These are phyloP conservation scores for Apostichopus japonicus DNA, from an alignment of 35 echinoderm and acorn worm genomes.

Conservation along the genomic window DNA sequence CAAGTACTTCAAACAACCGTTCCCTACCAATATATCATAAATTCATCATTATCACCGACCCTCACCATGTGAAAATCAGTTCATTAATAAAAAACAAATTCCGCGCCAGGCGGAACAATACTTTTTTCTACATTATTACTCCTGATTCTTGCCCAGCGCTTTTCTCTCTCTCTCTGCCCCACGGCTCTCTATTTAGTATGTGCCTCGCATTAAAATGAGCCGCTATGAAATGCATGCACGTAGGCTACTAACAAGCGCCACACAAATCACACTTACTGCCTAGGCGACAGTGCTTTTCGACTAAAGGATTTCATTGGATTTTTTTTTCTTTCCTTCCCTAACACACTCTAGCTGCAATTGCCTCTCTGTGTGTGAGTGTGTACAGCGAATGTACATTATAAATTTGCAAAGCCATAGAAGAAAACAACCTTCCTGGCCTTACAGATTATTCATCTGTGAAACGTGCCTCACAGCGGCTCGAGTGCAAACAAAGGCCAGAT, in stretches of 20 bases:
- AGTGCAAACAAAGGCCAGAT: conserved; percentile 98
- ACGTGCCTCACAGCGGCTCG: conserved; percentile 84
- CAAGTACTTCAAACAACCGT: conserved; percentile 17
- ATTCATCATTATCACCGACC: conserved; percentile 45
- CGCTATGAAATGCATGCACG: conserved; percentile 43
- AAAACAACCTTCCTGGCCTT: conserved; percentile 70
- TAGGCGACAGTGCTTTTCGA: conserved; percentile 20
- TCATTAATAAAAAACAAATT: conserved; percentile 73
- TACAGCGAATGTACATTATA: conserved; percentile 35
- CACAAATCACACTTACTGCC: conserved; percentile 51
- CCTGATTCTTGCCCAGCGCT: conserved; percentile 36
- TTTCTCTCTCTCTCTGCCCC: conserved; percentile 21
- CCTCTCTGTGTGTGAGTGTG: background rate
- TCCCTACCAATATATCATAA: conserved; percentile 4
- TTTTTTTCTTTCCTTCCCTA: conserved; percentile 55
- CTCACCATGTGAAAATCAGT: conserved; percentile 63
- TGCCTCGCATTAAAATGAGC: conserved; percentile 61
- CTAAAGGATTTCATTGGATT: conserved; percentile 50
- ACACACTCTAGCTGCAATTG: conserved; percentile 27
- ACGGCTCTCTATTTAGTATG: conserved; percentile 50
- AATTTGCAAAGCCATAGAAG: conserved; percentile 50
- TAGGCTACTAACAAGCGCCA: conserved; percentile 31
- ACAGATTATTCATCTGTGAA: conserved; percentile 91
- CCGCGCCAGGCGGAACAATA: conserved; percentile 69
- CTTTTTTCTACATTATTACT: conserved; percentile 60